A percentile compares a stretch with the other conserved stretches of the same genome.
Evolutionary conservation across 2,797 vertebrate genomes (phyloP).

Genomic region (Chaetodon trifasciatus): DNA sequence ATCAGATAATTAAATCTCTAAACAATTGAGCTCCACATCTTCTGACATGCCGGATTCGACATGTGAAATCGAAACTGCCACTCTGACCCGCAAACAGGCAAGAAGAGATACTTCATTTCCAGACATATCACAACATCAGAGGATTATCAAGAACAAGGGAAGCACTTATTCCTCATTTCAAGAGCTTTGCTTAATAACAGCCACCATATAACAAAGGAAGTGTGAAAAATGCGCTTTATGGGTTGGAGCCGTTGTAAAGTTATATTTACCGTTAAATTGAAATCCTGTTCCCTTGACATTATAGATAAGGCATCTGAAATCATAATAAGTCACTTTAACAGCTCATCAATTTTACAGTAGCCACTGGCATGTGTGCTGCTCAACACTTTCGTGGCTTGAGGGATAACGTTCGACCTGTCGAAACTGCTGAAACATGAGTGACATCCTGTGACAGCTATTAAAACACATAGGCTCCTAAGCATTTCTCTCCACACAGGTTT

Average conservation of each 20-base stretch:
- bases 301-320: constrained; percentile 79
- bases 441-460: constrained; percentile 71
- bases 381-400: constrained; percentile 51
- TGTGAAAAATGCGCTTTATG: constrained; percentile 68
- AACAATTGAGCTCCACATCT: constrained; percentile 78
- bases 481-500: constrained; percentile 59
- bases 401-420: constrained; percentile 73
- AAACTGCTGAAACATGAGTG: constrained; percentile 73
- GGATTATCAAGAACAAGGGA: constrained; percentile 54
- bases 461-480: constrained; percentile 57
- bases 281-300: constrained; percentile 77
- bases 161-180: constrained; percentile 67
- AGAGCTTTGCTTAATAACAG: constrained; percentile 65
- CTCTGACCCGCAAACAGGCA: constrained; percentile 59
- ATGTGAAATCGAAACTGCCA: constrained; percentile 77
- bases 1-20: constrained; percentile 88
- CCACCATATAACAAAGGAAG: constrained; percentile 66
- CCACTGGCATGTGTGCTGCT: constrained; percentile 41
- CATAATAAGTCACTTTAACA: constrained; percentile 81
- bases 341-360: constrained; percentile 78
- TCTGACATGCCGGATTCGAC: constrained; percentile 75
- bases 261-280: constrained; percentile 82
- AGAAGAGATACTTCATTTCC: constrained; percentile 49
- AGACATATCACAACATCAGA: constrained; percentile 50
- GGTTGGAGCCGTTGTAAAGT: constrained; percentile 72